Base-by-base conservation (phyloP, 2,113 vertebrate species). In the Ptyas mucosa region DNA sequence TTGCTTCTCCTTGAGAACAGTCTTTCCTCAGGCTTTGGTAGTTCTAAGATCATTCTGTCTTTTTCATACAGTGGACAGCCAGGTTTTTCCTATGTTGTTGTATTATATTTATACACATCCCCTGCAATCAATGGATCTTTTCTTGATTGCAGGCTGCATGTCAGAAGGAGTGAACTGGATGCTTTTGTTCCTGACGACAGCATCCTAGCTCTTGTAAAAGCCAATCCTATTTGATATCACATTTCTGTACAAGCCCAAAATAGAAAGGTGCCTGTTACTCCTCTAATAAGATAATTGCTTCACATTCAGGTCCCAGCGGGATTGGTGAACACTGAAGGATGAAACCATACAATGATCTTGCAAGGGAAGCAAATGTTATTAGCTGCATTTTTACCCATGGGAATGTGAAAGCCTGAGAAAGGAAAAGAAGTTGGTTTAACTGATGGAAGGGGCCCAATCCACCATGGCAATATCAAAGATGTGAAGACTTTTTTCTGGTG, bases 211-310 rank as follows among this genome's bases (percentile, higher is more conserved):
- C 51, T 43, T 57, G 88, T 52, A 86, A 85, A 86, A 86, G 23
- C 21, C 8, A 89, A 53, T 51, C 8, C 21, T n/a, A 24, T 81
- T 75, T 81, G 51, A 85, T 58, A 55, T 88, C 52, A 57, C 3
- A 1, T 88, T 57, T 87, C 86, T 91, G 29, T 8, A 49, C 9
- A 55, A 91, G 61, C 52, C 43, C 21, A 88, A 88, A 88, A 89
- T 85, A 90, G 89, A 93, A 91, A 75, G 9, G 39, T 4, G 53
- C 8, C 51, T 93, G 57, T 75, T 93, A 91, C 3, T 29, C n/a
- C 20, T 49, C 61, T 81, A 81, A 51, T 57, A 88, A 89, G 52
- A 58, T 89, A 91, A 93, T 81, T 85, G 43, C 90, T 91, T 93
- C 52, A 18, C 8, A 46, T 51, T 87, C 8, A 39, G 58, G 10